Evolutionary conservation across 2,113 vertebrate genomes (phyloP), one percentile per base, ranked within the genome.

Genomic region (Alces alces): DNA sequence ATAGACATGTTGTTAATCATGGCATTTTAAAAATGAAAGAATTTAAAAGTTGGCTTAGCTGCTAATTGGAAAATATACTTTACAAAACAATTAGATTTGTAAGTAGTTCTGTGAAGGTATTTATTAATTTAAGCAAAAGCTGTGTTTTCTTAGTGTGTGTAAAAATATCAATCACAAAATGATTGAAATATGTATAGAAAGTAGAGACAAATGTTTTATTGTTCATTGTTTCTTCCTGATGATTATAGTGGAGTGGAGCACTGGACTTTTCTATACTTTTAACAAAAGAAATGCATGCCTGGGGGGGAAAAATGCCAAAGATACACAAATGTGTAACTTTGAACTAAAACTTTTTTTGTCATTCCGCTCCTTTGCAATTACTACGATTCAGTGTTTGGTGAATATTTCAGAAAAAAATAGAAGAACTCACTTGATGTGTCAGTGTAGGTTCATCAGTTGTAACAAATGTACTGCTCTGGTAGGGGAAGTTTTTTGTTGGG

Each of bases 91-190:
- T 79, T 94, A 82, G 45, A 43, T 96, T 87, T 70, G 16, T 57
- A 87, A 83, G 47, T 83, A 64, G 57, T 93, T 93, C 43, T 91
- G 25, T 93, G 79, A 87, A 9, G 36, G 19, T 2, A 15, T 86
- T 95, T 86, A 50, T 91, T 83, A 78, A 83, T 91, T 93, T 96
- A 84, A 87, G 90, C 33, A 60, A 58, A 93, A 95, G 23, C 6
- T 87, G 15, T 86, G n/a, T 88, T 89, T 95, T 93, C 60, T 79
- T 55, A 57, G 8, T 55, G 27, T 85, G 39, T 85, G 9, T 95
- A 70, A 90, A 87, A 66, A 82, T 86, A 43, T 91, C 87, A 73
- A 3, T 55, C 88, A 16, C 7, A 73, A 39, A 82, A 33, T 4
- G 1, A 60, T 57, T 85, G 17, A 91, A 93, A 80, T 89, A 23